Evolutionary conservation across 2,888 invertebrate species (phyloP), one percentile per base, ranked within the genome.

Genomic region (Patella depressa): DNA sequence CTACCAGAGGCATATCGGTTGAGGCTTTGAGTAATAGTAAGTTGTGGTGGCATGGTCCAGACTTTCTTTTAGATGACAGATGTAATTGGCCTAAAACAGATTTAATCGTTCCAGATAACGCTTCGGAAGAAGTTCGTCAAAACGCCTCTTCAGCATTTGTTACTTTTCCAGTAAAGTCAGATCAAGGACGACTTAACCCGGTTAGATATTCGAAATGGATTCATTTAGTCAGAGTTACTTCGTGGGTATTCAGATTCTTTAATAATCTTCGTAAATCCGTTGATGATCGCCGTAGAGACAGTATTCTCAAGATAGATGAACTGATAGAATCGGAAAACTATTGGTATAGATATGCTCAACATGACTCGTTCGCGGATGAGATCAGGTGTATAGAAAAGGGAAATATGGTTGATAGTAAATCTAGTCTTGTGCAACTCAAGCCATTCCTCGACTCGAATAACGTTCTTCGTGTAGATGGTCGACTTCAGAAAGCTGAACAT

Each of bases 401-500:
- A 7, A 59, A 59, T 17, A 17, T 19, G 17, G 19, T 34, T 34
- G 34, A 59, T 19, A 59, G 17, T 19, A 19, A 59, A n/a, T 59
- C 59, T 19, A 59, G 19, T n/a, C 17, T 17, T 59, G 14, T 59
- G 7, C 7, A 59, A 14, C 14, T 59, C 19, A 7, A 59, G 59
- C 59, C 59, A 15, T 59, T 59, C 59, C 19, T 59, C 17, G 59
- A 59, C 17, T 34, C 34, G 34, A 59, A 59, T 59, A 19, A 19
- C 7, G 7, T 12, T n/a, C 59, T 78, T 53, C 71, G 74, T 14
- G 19, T 54, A 17, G 71, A 74, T 54, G 76, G 77, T 72, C 70
- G 78, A 17, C 34, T 75, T 15, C 75, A 53, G 53, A 19, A 74
- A 14, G 73, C 79, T 55, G 73, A 73, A 45, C 53, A n/a, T 53